Evolutionary conservation across 2,113 vertebrate species (phyloP), one percentile per base, ranked within the genome.

Genomic region (Chlorodrepanis virens): DNA sequence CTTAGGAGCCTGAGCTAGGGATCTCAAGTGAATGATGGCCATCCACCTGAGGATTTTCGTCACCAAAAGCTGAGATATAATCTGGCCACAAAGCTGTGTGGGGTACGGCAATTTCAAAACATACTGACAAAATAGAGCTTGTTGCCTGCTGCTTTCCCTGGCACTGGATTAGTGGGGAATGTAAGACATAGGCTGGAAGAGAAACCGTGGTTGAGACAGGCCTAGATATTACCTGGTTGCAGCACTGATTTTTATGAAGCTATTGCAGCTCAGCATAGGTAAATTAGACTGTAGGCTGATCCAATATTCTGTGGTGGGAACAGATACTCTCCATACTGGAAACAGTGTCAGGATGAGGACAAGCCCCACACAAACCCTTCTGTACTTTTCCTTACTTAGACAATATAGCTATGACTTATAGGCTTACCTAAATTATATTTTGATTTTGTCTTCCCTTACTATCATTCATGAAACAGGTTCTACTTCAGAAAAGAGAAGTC

Each of bases 401-500:
- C 27, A 37, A 11, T 31, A 5, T 29, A 71, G 7, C n/a, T 52
- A 11, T 83, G 25, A 21, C 49, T 90, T n/a, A 35, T 4, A 25
- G 29, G 23, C 12, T 85, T 85, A 37, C 11, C 72, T 65, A 47
- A 93, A 71, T 70, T 63, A 19, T 44, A n/a, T 74, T 75, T 71
- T 72, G 14, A 18, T 67, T 78, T 95, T 77, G 20, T 89, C 93
- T 69, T 83, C 20, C 42, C 13, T 70, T 76, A 20, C 10, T 72
- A 20, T 29, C 7, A 19, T 78, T 80, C 31, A 54, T 88, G 80
- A 72, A 94, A 89, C 93, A 98, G 98, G 97, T 72, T 97, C 96
- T 47, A 22, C 93, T 69, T 97, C 96, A 7, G 98, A 97, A 95
- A 98, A 97, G 65, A 97, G 92, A 89, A 98, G 97, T 88, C 98